Evolutionary conservation across 2,888 invertebrate genomes (phyloP).

Genomic region (Odontocolon sp.): DNA sequence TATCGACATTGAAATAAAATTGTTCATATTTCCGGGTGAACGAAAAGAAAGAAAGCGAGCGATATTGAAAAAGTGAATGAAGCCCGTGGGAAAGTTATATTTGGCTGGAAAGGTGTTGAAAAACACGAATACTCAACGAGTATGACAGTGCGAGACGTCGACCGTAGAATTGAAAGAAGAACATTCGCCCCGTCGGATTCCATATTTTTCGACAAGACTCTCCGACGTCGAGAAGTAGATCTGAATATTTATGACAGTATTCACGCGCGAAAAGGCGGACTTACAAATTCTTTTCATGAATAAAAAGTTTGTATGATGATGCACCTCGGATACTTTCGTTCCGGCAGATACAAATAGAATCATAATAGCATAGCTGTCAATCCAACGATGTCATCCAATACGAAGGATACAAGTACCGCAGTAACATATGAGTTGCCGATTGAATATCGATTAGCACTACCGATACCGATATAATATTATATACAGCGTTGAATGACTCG

Average conservation of each 20-base stretch:
- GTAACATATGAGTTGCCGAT: slow-evolving; percentile 20
- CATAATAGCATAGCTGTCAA: not conserved
- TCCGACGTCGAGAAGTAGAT: not conserved
- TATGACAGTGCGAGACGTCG: slow-evolving; percentile 9
- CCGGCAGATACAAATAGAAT: not conserved
- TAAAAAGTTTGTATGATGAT: not conserved
- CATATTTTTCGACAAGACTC: too few species aligned
- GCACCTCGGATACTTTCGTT: not conserved
- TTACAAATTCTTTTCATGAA: slow-evolving; percentile 2
- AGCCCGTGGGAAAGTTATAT: not conserved
- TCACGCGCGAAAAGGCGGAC: not conserved
- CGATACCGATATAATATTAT: slow-evolving; percentile 14
- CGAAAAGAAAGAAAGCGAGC: not conserved
- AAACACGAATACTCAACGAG: not conserved
- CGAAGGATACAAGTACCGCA: not conserved
- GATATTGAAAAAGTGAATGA: not conserved
- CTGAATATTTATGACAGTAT: slow-evolving; percentile 28
- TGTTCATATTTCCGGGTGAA: not conserved
- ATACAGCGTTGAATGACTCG: slow-evolving; percentile 15
- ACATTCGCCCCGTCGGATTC: too few species aligned
- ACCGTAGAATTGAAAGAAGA: not conserved
- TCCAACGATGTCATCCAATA: not conserved
- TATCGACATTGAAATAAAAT: not conserved
- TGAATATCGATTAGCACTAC: slow-evolving; percentile 51
- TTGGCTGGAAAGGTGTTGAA: not conserved